Percentiles rank a stretch among this genome's conserved stretches.
Conservation (phyloP, 2,113 vertebrate species). For the Mirza zaza region DNA sequence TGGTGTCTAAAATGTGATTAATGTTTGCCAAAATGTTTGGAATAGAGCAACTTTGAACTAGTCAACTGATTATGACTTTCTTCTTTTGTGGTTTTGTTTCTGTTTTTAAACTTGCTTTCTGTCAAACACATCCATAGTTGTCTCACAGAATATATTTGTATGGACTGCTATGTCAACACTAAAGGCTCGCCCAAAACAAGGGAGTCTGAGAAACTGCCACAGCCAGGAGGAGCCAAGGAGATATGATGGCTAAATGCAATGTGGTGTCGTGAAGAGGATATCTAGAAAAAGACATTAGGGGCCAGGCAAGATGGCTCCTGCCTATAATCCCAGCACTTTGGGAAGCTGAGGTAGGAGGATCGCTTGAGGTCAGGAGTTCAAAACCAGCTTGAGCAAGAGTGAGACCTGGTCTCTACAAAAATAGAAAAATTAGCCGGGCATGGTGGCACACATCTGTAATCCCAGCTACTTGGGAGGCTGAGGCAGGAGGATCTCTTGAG, state of each 20-base stretch:
- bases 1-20: conserved; percentile 59
- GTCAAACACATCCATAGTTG: conserved; percentile 67
- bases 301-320: too few species aligned
- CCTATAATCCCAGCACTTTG: too few species aligned
- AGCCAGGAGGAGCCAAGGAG: neutral
- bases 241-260: neutral
- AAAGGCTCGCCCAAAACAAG: neutral
- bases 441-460: too few species aligned
- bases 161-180: conserved; percentile 75
- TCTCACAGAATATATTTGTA: conserved; percentile 54
- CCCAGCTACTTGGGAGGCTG: too few species aligned
- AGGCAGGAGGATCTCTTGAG: too few species aligned
- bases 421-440: too few species aligned
- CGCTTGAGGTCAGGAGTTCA: too few species aligned
- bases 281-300: neutral
- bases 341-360: too few species aligned
- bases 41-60: conserved; percentile 53
- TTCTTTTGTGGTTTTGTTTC: neutral
- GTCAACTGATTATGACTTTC: conserved; percentile 63
- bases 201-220: neutral
- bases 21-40: conserved; percentile 77
- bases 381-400: too few species aligned
- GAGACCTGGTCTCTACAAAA: too few species aligned
- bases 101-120: conserved; percentile 38
- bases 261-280: neutral